phyloP scores from a whole-genome alignment of 2,113 vertebrate species.

The Cacatua alba region DNA sequence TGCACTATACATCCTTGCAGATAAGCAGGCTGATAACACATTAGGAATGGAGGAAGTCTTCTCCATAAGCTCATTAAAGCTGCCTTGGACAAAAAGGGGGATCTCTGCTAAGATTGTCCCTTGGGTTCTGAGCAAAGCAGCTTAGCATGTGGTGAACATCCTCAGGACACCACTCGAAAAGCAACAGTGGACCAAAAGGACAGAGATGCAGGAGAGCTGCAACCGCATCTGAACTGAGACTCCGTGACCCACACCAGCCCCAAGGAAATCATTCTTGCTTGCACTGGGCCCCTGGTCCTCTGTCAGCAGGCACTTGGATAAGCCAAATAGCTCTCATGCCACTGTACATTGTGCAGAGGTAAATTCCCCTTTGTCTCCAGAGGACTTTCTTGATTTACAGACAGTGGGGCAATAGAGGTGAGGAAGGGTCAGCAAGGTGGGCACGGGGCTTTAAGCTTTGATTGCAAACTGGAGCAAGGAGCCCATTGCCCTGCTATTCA shows the following conservation, averaged over 20 bases:
- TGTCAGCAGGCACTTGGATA: no score
- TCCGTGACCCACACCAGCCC: not conserved
- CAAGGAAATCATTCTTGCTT: not conserved
- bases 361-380: not conserved
- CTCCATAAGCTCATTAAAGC: not conserved
- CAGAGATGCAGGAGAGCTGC: not conserved
- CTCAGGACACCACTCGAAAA: accelerated
- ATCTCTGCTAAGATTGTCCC: not conserved
- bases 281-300: not conserved
- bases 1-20: not conserved
- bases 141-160: not conserved
- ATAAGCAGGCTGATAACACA: not conserved
- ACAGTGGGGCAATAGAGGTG: not conserved
- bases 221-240: not conserved
- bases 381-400: not conserved
- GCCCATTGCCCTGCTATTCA: not conserved
- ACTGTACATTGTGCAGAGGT: accelerated
- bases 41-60: not conserved
- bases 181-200: not conserved
- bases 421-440: not conserved
- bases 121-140: not conserved
- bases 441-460: not conserved
- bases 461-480: not conserved
- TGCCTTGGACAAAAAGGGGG: not conserved
- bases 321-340: not conserved